Conservation (phyloP, 2,888 invertebrate genomes). For the Drosophila paranaensis region DNA sequence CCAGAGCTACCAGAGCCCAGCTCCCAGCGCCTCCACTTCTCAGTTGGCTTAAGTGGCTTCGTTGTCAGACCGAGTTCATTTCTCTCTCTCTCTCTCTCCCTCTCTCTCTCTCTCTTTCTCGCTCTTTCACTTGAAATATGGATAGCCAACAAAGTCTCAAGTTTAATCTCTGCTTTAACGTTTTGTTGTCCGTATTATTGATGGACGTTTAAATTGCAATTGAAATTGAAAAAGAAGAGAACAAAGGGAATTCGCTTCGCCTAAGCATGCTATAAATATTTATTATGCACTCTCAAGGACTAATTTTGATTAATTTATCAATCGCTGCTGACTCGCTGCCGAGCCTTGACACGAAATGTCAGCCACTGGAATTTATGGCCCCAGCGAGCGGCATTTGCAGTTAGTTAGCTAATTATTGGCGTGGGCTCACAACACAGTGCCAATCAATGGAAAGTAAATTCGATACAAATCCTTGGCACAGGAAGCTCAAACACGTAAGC, state of each 20-base stretch:
- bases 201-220: slow-evolving; percentile 78
- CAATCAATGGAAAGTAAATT: slow-evolving; percentile 60
- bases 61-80: slow-evolving; percentile 69
- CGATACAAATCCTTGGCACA: slow-evolving; percentile 54
- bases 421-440: slow-evolving; percentile 30
- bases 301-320: slow-evolving; percentile 77
- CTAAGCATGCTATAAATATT: slow-evolving; percentile 64
- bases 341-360: slow-evolving; percentile 76
- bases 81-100: slow-evolving; percentile 33
- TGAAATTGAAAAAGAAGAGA: slow-evolving; percentile 63
- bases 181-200: slow-evolving; percentile 59
- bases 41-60: slow-evolving; percentile 75
- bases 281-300: slow-evolving; percentile 73
- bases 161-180: slow-evolving; percentile 63
- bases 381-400: slow-evolving; percentile 47
- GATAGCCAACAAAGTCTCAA: slow-evolving; percentile 20
- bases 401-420: slow-evolving; percentile 69
- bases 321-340: slow-evolving; percentile 55
- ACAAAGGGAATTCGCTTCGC: slow-evolving; percentile 14
- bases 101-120: slow-evolving; percentile 17
- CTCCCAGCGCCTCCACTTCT: slow-evolving; percentile 14
- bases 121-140: slow-evolving; percentile 49
- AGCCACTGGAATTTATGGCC: slow-evolving; percentile 67
- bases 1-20: too few species aligned
- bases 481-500: slow-evolving; percentile 61